Evolutionary conservation across 2,888 invertebrate species (phyloP).

Genomic region (Endomychus coccineus): DNA sequence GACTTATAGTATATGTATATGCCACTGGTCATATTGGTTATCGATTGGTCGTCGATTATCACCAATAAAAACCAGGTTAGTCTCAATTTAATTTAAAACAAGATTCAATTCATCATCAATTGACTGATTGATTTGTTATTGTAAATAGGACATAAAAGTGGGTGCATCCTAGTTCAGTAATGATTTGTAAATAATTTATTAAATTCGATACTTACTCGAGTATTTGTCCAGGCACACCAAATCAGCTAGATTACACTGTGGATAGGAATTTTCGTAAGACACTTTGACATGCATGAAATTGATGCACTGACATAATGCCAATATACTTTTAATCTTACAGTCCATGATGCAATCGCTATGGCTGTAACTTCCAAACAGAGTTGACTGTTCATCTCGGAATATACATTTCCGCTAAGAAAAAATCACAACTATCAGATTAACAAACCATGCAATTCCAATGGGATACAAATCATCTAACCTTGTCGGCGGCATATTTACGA

Average conservation of each 20-base stretch:
- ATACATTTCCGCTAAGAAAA: too few relatives aligned
- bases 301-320: constrained; percentile 49
- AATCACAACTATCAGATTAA: too few relatives aligned
- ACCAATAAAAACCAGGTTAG: too few relatives aligned
- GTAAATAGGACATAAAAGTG: too few relatives aligned
- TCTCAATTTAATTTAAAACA: too few relatives aligned
- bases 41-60: too few relatives aligned
- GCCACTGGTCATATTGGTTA: too few relatives aligned
- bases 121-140: too few relatives aligned
- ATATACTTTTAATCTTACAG: constrained; percentile 49
- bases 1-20: too few relatives aligned
- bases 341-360: constrained; percentile 53
- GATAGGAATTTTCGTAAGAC: constrained; percentile 31
- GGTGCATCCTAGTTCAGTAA: too few relatives aligned
- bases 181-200: too few relatives aligned
- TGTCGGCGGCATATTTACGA: constrained; percentile 22
- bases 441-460: background rate
- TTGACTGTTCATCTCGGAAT: constrained; percentile 26
- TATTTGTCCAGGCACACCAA: constrained; percentile 46
- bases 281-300: constrained; percentile 49
- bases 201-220: constrained; percentile 37
- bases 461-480: constrained; percentile 17
- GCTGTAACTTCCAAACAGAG: constrained; percentile 42
- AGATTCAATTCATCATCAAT: too few relatives aligned
- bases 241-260: constrained; percentile 47